Conservation (phyloP, 2,888 invertebrate species). For the Nemurella pictetii region DNA sequence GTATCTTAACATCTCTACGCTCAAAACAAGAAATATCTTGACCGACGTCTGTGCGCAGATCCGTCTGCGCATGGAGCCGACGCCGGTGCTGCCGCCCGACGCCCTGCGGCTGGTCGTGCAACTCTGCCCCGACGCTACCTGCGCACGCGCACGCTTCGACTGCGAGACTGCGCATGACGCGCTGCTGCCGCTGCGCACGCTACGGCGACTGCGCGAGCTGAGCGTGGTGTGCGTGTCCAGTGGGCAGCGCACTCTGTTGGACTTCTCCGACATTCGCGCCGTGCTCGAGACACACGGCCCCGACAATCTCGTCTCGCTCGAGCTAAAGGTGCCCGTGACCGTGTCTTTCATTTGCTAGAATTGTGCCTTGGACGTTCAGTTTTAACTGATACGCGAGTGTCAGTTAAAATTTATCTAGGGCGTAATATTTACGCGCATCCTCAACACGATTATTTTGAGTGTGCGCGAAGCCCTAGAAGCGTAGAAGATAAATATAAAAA, state of each 20-base stretch:
- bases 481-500: too few relatives aligned
- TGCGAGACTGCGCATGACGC: conserved; percentile 47
- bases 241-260: conserved; percentile 46
- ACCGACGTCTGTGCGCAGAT: conserved; percentile 41
- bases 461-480: too few relatives aligned
- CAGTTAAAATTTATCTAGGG: too few relatives aligned
- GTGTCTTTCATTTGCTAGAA: too few relatives aligned
- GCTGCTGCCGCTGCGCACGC: conserved; percentile 41
- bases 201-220: conserved; percentile 44
- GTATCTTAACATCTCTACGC: too few relatives aligned
- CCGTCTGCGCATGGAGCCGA: conserved; percentile 45
- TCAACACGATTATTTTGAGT: too few relatives aligned
- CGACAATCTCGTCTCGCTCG: conserved; percentile 36
- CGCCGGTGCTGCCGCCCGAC: conserved; percentile 45
- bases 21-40: too few relatives aligned
- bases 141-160: conserved; percentile 44
- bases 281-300: conserved; percentile 45
- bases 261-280: conserved; percentile 46
- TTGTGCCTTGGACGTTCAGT: too few relatives aligned
- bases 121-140: conserved; percentile 46
- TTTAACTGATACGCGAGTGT: too few relatives aligned
- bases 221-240: conserved; percentile 48
- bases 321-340: conserved; percentile 40
- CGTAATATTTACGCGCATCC: too few relatives aligned
- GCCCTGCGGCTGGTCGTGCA: conserved; percentile 45